Percentiles rank a stretch among this genome's conserved stretches.
phyloP scores from a whole-genome alignment of 2,888 invertebrate genomes.

The Flexamia atlantica region DNA sequence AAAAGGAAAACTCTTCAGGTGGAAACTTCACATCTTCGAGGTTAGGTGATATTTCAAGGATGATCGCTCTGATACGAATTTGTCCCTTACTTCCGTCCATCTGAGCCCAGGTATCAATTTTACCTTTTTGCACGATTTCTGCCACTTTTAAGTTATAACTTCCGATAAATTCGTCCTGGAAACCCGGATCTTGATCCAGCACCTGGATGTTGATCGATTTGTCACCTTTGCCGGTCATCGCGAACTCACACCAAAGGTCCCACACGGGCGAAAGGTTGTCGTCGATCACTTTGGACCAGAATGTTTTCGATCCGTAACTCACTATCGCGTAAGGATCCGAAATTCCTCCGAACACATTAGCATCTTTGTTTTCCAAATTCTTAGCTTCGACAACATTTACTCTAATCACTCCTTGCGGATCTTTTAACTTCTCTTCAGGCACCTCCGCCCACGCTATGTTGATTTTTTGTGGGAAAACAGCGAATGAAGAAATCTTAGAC shows the following conservation, averaged over 20 bases:
- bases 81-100: background rate
- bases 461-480: background rate
- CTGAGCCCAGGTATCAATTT: background rate
- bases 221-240: background rate
- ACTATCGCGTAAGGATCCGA: conserved; percentile 2
- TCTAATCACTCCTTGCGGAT: background rate
- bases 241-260: conserved; percentile 19
- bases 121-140: background rate
- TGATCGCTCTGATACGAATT: background rate
- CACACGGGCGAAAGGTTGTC: background rate
- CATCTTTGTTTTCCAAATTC: background rate
- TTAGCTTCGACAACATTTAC: conserved; percentile 3
- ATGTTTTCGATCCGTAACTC: background rate
- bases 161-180: background rate
- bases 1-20: background rate
- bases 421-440: background rate
- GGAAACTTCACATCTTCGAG: background rate
- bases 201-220: background rate
- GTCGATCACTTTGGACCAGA: background rate
- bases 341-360: background rate
- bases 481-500: background rate
- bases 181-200: background rate
- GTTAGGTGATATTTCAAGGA: background rate
- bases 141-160: background rate
- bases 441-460: background rate